Evolutionary conservation across 2,113 vertebrate genomes (phyloP).

Genomic region (Phylloscopus trochilus): DNA sequence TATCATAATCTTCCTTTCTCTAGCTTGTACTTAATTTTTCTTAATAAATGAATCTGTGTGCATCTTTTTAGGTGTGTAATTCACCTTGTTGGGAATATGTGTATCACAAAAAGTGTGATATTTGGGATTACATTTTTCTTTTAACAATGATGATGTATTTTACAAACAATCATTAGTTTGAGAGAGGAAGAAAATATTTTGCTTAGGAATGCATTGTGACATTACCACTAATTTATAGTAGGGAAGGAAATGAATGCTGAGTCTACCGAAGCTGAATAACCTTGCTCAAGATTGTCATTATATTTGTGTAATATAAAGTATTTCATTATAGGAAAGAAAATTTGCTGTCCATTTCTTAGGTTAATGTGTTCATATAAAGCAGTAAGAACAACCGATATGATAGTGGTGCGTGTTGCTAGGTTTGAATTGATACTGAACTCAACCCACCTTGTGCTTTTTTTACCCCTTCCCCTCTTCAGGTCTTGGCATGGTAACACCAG

Average conservation of each 20-base stretch:
- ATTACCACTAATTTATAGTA: background rate
- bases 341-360: background rate
- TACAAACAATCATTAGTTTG: background rate
- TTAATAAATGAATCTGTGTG: background rate
- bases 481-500: slow-evolving; percentile 97
- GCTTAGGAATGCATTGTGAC: background rate
- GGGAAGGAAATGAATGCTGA: background rate
- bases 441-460: background rate
- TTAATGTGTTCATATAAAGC: background rate
- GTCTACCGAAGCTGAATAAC: background rate
- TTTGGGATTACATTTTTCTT: background rate
- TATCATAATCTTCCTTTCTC: background rate
- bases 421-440: background rate
- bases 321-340: background rate
- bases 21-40: background rate
- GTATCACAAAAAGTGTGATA: background rate
- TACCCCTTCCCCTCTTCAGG: slow-evolving; percentile 70
- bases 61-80: background rate
- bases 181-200: background rate
- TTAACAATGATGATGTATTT: background rate
- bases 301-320: background rate
- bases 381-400: background rate
- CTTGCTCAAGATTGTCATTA: background rate
- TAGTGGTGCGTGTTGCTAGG: background rate
- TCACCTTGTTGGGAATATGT: background rate